Conservation (phyloP, 2,113 vertebrate genomes). For the Callorhinus ursinus region DNA sequence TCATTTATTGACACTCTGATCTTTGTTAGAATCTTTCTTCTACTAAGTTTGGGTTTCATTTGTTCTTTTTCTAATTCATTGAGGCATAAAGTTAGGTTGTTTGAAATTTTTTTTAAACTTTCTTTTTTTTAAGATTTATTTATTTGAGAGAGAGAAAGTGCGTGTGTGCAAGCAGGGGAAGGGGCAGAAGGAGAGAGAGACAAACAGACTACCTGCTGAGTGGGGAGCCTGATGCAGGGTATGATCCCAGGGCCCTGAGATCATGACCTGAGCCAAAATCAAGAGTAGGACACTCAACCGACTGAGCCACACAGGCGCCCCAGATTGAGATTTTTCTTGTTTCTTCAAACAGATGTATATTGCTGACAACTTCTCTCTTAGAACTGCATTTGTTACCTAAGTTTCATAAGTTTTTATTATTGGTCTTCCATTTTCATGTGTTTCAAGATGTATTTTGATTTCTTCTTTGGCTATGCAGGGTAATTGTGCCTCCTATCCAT, state of each 20-base stretch:
- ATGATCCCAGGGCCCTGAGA: background rate
- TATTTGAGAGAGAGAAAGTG: too few relatives aligned
- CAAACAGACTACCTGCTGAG: background rate
- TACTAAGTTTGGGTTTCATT: background rate
- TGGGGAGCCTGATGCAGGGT: background rate
- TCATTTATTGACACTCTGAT: background rate
- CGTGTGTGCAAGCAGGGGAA: too few relatives aligned
- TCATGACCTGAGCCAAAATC: background rate
- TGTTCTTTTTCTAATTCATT: background rate
- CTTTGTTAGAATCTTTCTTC: background rate
- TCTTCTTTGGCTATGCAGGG: background rate
- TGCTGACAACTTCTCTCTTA: background rate
- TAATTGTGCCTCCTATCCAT: background rate
- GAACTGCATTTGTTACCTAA: background rate
- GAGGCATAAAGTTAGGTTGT: background rate
- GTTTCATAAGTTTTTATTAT: background rate
- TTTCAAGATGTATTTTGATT: background rate
- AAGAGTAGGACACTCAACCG: background rate
- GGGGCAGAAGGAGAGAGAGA: background rate
- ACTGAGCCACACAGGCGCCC: background rate
- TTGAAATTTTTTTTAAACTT: background rate
- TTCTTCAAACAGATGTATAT: background rate
- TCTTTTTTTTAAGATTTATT: background rate
- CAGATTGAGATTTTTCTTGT: background rate
- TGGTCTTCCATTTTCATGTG: background rate